phyloP scores from a whole-genome alignment of 2,888 invertebrate species.

The Lycocerus yunnanus region DNA sequence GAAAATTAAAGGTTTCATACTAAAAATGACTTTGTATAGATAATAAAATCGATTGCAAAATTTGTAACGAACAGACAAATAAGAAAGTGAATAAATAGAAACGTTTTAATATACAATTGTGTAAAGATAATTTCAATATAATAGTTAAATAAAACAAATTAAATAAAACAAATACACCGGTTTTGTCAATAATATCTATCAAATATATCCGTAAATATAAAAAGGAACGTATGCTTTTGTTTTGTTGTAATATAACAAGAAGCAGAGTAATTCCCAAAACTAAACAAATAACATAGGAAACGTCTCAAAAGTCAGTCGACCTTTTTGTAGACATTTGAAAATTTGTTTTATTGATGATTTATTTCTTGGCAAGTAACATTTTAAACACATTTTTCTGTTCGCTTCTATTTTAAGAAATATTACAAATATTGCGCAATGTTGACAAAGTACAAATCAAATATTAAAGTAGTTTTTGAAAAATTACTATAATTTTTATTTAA shows the following conservation, averaged over 20 bases:
- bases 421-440: neutral
- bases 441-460: no score
- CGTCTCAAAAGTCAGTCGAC: conserved; percentile 1
- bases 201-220: neutral
- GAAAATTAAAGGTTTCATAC: no score
- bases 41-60: no score
- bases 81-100: no score
- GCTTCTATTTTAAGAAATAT: neutral
- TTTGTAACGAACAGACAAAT: no score
- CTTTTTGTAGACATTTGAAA: neutral
- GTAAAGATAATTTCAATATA: neutral
- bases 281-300: conserved; percentile 1
- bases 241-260: neutral
- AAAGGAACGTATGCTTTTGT: neutral
- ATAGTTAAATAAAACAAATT: neutral
- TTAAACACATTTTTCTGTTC: neutral
- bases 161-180: neutral
- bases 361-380: neutral
- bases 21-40: no score
- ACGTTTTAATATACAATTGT: no score
- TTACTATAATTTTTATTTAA: no score
- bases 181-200: neutral
- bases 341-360: conserved; percentile 2
- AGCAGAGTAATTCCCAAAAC: neutral
- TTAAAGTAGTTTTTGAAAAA: no score